A percentile compares a stretch with the other conserved stretches of the same genome.
phyloP scores from a whole-genome alignment of 2,113 vertebrate genomes.

The Sarotherodon lohbergeri region DNA sequence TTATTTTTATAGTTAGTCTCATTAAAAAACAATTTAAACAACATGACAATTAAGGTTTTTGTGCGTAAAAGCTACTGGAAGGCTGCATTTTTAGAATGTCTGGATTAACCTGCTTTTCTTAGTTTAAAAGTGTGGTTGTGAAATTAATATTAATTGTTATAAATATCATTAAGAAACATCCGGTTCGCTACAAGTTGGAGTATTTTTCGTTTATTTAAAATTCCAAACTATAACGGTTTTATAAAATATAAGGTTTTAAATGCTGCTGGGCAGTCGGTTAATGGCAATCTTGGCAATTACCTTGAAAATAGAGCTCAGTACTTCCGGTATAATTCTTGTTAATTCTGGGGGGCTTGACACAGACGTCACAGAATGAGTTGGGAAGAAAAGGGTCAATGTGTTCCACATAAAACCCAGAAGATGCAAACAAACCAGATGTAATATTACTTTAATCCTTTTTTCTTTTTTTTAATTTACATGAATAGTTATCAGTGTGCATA shows the following conservation, averaged over 20 bases:
- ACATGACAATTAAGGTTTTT: fast-evolving
- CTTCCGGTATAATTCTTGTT: not conserved
- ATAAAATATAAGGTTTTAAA: not conserved
- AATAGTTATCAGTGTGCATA: fast-evolving
- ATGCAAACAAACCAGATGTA: not conserved
- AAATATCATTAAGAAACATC: not conserved
- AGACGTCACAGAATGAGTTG: not conserved
- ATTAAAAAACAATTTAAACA: not conserved
- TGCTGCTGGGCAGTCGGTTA: not conserved
- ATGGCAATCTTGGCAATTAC: not conserved
- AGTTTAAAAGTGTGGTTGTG: not conserved
- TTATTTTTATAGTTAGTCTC: not conserved
- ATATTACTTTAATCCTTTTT: not conserved
- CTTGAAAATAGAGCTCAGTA: not conserved
- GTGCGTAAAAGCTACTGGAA: fast-evolving
- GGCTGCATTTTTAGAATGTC: not conserved
- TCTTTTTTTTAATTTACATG: not conserved
- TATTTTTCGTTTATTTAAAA: not conserved
- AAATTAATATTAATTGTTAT: not conserved
- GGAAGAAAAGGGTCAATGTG: not conserved
- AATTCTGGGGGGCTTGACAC: not conserved
- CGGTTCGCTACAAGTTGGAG: not conserved
- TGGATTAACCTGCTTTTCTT: not conserved
- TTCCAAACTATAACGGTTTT: not conserved
- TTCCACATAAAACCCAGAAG: not conserved